Base-by-base conservation (phyloP, 2,888 invertebrate genomes). In the Amphiduros pacificus region DNA sequence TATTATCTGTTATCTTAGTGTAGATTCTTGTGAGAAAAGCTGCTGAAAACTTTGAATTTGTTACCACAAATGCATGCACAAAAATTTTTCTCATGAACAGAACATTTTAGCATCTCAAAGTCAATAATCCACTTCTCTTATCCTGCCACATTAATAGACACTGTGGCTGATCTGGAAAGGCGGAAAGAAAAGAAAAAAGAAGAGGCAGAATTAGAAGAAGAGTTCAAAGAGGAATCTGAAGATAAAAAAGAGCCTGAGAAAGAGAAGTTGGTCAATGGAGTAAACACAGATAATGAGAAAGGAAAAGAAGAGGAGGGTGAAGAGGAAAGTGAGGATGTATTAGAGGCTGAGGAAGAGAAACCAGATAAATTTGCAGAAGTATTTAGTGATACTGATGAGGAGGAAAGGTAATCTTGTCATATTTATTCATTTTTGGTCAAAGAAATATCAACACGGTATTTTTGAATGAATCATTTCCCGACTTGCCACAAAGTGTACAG, bases 371-470 rank as follows among this genome's bases (percentile, higher is more conserved):
- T 79, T 69, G 67, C 71, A 49, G 77, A 74, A 29, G 77, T 80
- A 24, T 82, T 72, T 70, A 82, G 81, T 67, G 82, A 82, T 62
- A 76, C 77, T 28, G 82, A 80, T 22, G 71, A 74, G 54, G 80
- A 80, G 54, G 79, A 77, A n/a, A 44, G 44, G 44, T 44, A 4
- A 9, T n/a, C 22, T 36, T 17, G n/a, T n/a, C 44, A n/a, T n/a
- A n/a, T n/a, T n/a, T n/a, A n/a, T n/a, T n/a, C n/a, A n/a, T n/a
- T n/a, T n/a, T n/a, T n/a, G n/a, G n/a, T n/a, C n/a, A n/a, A n/a
- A n/a, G n/a, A n/a, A n/a, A n/a, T n/a, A n/a, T n/a, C n/a, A n/a
- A n/a, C n/a, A n/a, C n/a, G n/a, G n/a, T n/a, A n/a, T n/a, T n/a
- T n/a, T n/a, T n/a, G n/a, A n/a, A n/a, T n/a, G n/a, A n/a, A n/a